Percentiles rank a stretch among this genome's conserved stretches.
phyloP scores from a whole-genome alignment of 2,888 invertebrate species.

The Conchocele bisecta region DNA sequence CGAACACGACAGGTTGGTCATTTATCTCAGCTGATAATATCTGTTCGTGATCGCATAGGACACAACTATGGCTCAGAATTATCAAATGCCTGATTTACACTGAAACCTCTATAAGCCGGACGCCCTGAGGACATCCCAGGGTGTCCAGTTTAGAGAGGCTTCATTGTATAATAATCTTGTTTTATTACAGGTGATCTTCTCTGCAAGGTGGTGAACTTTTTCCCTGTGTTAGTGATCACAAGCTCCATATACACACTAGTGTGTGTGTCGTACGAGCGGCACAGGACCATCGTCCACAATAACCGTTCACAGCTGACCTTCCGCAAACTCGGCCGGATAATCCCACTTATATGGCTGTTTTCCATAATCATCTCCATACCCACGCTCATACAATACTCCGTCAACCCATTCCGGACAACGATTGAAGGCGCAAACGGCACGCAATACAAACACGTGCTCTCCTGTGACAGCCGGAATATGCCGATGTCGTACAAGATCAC shows the following conservation, averaged over 20 bases:
- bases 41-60: too few species aligned
- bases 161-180: too few species aligned
- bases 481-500: conserved; percentile 4
- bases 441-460: not conserved
- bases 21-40: too few species aligned
- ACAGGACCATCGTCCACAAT: conserved; percentile 52
- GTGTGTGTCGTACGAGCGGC: conserved; percentile 64
- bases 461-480: conserved; percentile 40
- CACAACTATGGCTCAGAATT: too few species aligned
- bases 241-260: conserved; percentile 67
- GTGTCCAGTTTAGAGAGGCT: too few species aligned
- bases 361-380: conserved; percentile 43
- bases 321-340: conserved; percentile 23
- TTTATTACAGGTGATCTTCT: conserved; percentile 44
- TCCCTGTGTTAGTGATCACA: conserved; percentile 66
- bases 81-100: too few species aligned
- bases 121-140: too few species aligned
- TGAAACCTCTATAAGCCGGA: too few species aligned
- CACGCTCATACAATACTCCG: conserved; percentile 50
- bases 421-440: not conserved
- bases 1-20: too few species aligned
- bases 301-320: conserved; percentile 34
- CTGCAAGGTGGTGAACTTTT: conserved; percentile 60
- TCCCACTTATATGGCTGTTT: conserved; percentile 49
- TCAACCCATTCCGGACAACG: not conserved